These are phyloP conservation scores for Drosophila koepferae DNA, from an alignment of 2,888 invertebrate species.

Conservation along the genomic window DNA sequence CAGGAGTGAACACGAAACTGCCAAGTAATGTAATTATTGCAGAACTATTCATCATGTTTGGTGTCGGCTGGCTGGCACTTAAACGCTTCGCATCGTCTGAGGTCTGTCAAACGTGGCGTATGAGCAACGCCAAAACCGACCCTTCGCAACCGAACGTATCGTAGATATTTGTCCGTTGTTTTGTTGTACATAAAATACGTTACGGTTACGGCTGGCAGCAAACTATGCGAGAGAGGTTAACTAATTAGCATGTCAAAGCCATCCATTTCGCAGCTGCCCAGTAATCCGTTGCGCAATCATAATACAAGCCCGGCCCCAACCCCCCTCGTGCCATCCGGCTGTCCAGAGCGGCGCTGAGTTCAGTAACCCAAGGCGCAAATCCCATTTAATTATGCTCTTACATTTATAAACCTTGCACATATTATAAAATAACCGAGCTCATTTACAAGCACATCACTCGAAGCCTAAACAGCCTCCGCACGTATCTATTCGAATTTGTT, in stretches of 20 bases:
- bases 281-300: slow-evolving; percentile 40
- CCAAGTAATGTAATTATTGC: slow-evolving; percentile 78
- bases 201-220: slow-evolving; percentile 19
- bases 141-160: slow-evolving; percentile 16
- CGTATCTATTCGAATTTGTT: slow-evolving; percentile 70
- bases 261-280: slow-evolving; percentile 61
- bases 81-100: slow-evolving; percentile 48
- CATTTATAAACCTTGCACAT: slow-evolving; percentile 62
- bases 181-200: slow-evolving; percentile 29
- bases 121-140: slow-evolving; percentile 29
- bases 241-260: slow-evolving; percentile 80
- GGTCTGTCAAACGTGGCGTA: slow-evolving; percentile 52
- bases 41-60: slow-evolving; percentile 78
- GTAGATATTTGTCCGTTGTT: slow-evolving; percentile 35
- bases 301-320: background rate
- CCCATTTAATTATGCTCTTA: slow-evolving; percentile 68
- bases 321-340: background rate
- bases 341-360: slow-evolving; percentile 6
- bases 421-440: slow-evolving; percentile 52
- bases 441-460: slow-evolving; percentile 36
- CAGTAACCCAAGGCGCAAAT: slow-evolving; percentile 60
- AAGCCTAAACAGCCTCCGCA: slow-evolving; percentile 18
- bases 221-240: slow-evolving; percentile 61
- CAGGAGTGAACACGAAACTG: slow-evolving; percentile 62
- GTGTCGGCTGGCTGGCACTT: slow-evolving; percentile 60